These are phyloP conservation scores for Chionoecetes opilio DNA, from an alignment of 1,140 invertebrate species.

Conservation along the genomic window DNA sequence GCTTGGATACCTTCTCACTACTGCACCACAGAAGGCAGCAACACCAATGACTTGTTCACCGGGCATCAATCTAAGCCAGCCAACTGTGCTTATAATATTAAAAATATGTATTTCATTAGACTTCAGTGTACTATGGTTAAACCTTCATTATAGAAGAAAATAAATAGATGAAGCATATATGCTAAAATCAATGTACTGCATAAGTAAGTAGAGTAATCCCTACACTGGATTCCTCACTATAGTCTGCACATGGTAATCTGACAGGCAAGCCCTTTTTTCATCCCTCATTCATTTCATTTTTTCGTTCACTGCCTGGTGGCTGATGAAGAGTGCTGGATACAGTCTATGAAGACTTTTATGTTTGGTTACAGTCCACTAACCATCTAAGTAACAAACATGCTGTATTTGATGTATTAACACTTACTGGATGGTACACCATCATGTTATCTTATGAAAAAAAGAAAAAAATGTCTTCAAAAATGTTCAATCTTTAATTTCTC, in stretches of 20 bases:
- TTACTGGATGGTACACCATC: too few species aligned
- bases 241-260: slow-evolving; percentile 4
- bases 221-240: not conserved
- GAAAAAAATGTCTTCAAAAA: too few species aligned
- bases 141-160: slow-evolving; percentile 30
- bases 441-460: too few species aligned
- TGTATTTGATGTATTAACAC: too few species aligned
- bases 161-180: slow-evolving; percentile 31
- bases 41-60: not conserved
- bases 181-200: slow-evolving; percentile 13
- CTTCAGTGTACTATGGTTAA: not conserved
- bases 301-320: not conserved
- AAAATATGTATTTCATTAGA: slow-evolving; percentile 6
- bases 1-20: not conserved
- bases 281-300: too few species aligned
- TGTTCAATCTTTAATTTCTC: too few species aligned
- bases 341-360: not conserved
- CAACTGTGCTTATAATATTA: slow-evolving; percentile 7
- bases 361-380: too few species aligned
- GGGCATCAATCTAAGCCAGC: slow-evolving; percentile 11
- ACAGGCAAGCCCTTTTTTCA: not conserved
- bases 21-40: not conserved
- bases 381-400: too few species aligned
- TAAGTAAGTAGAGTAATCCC: not conserved
- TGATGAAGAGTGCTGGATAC: not conserved